These are phyloP conservation scores for Bombylius major DNA, from an alignment of 2,888 invertebrate species.

Conservation along the genomic window DNA sequence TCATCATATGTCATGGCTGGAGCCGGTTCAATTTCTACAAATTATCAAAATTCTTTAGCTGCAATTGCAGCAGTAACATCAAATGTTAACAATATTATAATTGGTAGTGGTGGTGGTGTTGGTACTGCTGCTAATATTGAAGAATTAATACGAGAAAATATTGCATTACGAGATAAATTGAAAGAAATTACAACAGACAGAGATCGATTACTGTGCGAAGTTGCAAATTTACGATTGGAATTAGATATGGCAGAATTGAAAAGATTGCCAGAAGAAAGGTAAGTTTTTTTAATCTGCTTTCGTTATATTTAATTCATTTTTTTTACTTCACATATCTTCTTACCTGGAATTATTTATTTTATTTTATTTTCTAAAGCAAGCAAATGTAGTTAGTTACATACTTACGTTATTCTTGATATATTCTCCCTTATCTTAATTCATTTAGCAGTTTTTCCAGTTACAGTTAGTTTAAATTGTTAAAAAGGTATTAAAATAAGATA, in stretches of 20 bases:
- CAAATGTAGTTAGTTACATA: too few relatives aligned
- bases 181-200: constrained; percentile 31
- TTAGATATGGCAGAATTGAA: constrained; percentile 36
- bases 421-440: too few relatives aligned
- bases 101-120: neutral
- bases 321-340: too few relatives aligned
- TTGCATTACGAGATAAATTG: constrained; percentile 27
- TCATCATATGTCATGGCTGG: neutral
- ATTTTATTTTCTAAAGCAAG: too few relatives aligned
- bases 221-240: constrained; percentile 33
- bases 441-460: too few relatives aligned
- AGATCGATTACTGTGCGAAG: constrained; percentile 33
- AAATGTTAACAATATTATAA: neutral
- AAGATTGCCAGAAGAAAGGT: constrained; percentile 34
- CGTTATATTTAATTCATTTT: too few relatives aligned
- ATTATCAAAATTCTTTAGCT: neutral
- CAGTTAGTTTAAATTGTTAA: too few relatives aligned
- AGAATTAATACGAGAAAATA: constrained; percentile 31
- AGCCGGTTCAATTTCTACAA: neutral
- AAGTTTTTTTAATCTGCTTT: constrained; percentile 15
- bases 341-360: too few relatives aligned
- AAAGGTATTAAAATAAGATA: too few relatives aligned
- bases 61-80: neutral
- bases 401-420: too few relatives aligned
- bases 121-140: constrained; percentile 17